A percentile compares a stretch with the other conserved stretches of the same genome.
Evolutionary conservation across 2,888 invertebrate species (phyloP).

Genomic region (Stenolophus ochropezus): DNA sequence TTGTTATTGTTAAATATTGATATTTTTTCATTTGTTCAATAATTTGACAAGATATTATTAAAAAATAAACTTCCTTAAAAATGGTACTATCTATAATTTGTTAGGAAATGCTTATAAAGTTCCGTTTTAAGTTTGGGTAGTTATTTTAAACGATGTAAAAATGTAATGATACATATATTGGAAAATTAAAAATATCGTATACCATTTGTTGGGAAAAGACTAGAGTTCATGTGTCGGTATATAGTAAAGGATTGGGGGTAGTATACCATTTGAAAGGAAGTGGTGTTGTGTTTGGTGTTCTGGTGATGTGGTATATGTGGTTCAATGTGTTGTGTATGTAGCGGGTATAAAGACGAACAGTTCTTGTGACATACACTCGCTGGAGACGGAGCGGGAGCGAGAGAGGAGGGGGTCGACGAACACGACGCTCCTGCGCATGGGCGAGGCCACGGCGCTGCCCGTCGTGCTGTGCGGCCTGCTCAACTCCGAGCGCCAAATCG

Average conservation of each 20-base stretch:
- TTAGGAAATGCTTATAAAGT: too few relatives aligned
- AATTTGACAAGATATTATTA: too few relatives aligned
- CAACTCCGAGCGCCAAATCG: constrained; percentile 64
- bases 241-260: neutral
- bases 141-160: too few relatives aligned
- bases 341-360: constrained; percentile 60
- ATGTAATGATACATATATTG: too few relatives aligned
- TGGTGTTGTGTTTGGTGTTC: constrained; percentile 8
- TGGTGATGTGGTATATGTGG: neutral
- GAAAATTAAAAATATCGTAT: too few relatives aligned
- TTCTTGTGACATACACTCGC: constrained; percentile 54
- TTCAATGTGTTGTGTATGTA: constrained; percentile 20
- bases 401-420: constrained; percentile 60
- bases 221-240: too few relatives aligned
- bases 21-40: too few relatives aligned
- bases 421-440: constrained; percentile 66
- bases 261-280: neutral
- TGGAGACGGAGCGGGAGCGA: constrained; percentile 5
- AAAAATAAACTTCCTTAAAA: too few relatives aligned
- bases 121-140: too few relatives aligned
- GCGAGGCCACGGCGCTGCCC: constrained; percentile 72
- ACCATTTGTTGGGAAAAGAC: too few relatives aligned
- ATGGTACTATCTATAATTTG: too few relatives aligned
- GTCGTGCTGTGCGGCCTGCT: constrained; percentile 74
- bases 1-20: too few relatives aligned